Evolutionary conservation across 2,888 invertebrate species (phyloP), one percentile per base, ranked within the genome.

Genomic region (Drosophila dives): DNA sequence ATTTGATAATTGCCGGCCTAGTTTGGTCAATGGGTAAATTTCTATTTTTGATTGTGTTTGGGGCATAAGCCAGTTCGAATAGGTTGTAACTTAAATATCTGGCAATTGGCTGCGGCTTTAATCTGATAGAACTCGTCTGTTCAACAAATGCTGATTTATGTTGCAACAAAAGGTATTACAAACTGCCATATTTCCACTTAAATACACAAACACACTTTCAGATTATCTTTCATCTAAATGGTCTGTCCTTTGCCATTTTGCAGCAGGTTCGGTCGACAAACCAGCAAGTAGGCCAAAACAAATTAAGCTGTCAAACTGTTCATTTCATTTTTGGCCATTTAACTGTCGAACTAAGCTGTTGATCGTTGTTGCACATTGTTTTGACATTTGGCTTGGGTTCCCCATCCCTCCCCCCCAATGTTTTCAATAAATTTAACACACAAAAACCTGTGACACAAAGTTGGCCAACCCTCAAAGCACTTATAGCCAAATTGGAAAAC

Each of bases 351-450:
- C 8, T 69, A 69, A 86, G 68, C 89, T 87, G 82, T 67, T 81
- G 50, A 49, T 54, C 36, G 20, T 38, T 72, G 64, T 20, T 61
- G 40, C 67, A 64, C 42, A 67, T 77, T 72, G 64, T 64, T 77
- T 40, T 64, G 76, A 56, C 75, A 77, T 61, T 72, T 66, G 40
- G 58, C 53, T 54, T 53, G 54, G 58, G 29, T n/a, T 5, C 26
- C 4, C 4, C 26, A 3, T 4, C 4, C 26, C 26, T 2, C 26
- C 29, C 29, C 42, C 29, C 8, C 49, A 61, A 66, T 45, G 56
- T 67, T 75, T 83, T 65, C 85, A 87, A 85, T 89, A 87, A 89
- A 84, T 70, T 63, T 79, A 59, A 69, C 87, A 72, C 48, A 48
- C 48, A 48, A 38, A 65, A 67, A 50, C 60, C 54, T 62, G 81